phyloP scores from a whole-genome alignment of 2,113 vertebrate species.

The Aptenodytes patagonicus region DNA sequence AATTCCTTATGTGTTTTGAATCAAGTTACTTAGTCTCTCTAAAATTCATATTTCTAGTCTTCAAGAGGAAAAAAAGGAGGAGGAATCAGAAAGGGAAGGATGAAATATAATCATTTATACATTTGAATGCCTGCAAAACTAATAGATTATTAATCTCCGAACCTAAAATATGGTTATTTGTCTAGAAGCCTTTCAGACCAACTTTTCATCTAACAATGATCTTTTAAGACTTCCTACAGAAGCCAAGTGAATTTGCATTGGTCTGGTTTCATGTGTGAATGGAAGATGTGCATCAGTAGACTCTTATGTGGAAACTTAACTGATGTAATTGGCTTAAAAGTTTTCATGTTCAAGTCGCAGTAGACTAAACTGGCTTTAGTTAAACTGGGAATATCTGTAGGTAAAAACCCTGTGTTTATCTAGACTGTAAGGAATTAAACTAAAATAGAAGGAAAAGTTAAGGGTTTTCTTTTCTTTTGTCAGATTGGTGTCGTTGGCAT shows the following conservation, averaged over 20 bases:
- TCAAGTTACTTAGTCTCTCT: neutral
- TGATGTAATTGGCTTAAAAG: neutral
- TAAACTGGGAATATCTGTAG: neutral
- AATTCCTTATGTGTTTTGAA: neutral
- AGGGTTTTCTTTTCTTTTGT: constrained; percentile 66
- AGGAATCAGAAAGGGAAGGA: neutral
- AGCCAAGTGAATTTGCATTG: neutral
- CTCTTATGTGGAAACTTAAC: neutral
- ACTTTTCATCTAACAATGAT: neutral
- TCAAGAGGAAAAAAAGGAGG: neutral
- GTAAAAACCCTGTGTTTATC: constrained; percentile 26
- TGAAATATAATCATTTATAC: neutral
- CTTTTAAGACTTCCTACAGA: neutral
- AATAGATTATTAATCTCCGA: neutral
- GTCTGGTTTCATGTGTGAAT: neutral
- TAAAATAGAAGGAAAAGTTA: constrained; percentile 47
- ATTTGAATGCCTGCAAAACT: neutral
- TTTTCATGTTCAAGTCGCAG: neutral
- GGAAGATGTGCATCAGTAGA: neutral
- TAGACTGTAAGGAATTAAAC: constrained; percentile 49
- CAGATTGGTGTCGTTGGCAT: constrained; percentile 67
- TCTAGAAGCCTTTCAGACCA: neutral
- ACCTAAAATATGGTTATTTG: neutral
- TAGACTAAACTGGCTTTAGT: neutral
- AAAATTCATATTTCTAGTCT: neutral